A percentile compares a stretch with the other conserved stretches of the same genome.
Conservation (phyloP, 2,113 vertebrate species). For the Picathartes gymnocephalus region DNA sequence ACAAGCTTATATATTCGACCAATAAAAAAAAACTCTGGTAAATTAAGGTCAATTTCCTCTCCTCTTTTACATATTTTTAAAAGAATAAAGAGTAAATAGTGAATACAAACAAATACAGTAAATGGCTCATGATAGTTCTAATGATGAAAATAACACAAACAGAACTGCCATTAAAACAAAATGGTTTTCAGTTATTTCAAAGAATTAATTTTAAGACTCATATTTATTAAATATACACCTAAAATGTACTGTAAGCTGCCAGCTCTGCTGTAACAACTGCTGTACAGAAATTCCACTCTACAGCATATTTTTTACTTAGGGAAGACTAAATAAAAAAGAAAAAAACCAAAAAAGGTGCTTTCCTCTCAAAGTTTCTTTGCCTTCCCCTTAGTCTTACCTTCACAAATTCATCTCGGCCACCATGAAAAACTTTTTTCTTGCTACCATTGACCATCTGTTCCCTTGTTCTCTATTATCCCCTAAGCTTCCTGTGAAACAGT, state of each 20-base stretch:
- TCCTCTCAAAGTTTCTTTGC: not conserved
- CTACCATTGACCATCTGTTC: not conserved
- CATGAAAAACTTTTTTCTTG: not conserved
- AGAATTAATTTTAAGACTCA: not conserved
- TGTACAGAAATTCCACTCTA: not conserved
- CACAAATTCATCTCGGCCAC: not conserved
- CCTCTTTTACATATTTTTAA: constrained; percentile 1
- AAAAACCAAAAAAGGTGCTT: not conserved
- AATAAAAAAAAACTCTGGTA: not conserved
- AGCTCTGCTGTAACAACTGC: not conserved
- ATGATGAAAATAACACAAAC: not conserved
- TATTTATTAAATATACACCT: not conserved
- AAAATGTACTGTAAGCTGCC: not conserved
- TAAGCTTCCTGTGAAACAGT: not conserved
- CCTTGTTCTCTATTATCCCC: not conserved
- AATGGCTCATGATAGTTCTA: not conserved
- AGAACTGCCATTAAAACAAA: not conserved
- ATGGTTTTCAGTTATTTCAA: not conserved
- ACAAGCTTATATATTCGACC: not conserved
- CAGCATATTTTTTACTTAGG: not conserved
- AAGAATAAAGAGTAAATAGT: not conserved
- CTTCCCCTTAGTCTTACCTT: not conserved
- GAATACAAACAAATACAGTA: not conserved
- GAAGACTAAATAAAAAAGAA: not conserved
- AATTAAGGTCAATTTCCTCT: constrained; percentile 7